A percentile compares a stretch with the other conserved stretches of the same genome.
phyloP scores from a whole-genome alignment of 2,797 vertebrate species.

The Gobio occitaniae region DNA sequence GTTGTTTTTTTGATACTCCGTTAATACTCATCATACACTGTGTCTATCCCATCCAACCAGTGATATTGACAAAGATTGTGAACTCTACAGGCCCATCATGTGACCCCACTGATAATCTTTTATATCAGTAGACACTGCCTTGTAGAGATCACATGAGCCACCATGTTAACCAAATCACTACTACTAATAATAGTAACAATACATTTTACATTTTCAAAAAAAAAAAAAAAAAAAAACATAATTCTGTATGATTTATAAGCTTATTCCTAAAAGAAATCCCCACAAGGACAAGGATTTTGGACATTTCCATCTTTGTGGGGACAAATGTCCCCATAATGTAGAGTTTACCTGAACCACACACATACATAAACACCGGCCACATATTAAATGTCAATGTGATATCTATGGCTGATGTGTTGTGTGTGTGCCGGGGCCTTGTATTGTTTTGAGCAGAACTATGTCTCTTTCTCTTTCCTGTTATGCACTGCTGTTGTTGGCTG shows the following conservation, averaged over 20 bases:
- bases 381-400: background rate
- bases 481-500: constrained; percentile 1
- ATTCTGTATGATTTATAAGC: background rate
- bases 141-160: background rate
- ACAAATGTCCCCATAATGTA: background rate
- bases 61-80: background rate
- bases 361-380: background rate
- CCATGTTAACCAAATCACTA: background rate
- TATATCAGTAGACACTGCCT: background rate
- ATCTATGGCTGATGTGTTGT: constrained; percentile 7
- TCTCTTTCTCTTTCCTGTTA: constrained; percentile 43
- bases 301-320: background rate
- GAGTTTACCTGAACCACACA: background rate
- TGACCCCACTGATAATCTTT: background rate
- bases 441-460: constrained; percentile 36
- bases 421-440: constrained; percentile 1
- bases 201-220: background rate
- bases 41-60: background rate
- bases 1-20: background rate
- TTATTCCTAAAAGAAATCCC: background rate
- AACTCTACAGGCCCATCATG: background rate
- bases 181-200: background rate
- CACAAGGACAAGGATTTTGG: background rate
- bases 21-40: background rate
- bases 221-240: background rate